phyloP scores from a whole-genome alignment of 2,888 invertebrate genomes.

The Zaprionus bogoriensis region DNA sequence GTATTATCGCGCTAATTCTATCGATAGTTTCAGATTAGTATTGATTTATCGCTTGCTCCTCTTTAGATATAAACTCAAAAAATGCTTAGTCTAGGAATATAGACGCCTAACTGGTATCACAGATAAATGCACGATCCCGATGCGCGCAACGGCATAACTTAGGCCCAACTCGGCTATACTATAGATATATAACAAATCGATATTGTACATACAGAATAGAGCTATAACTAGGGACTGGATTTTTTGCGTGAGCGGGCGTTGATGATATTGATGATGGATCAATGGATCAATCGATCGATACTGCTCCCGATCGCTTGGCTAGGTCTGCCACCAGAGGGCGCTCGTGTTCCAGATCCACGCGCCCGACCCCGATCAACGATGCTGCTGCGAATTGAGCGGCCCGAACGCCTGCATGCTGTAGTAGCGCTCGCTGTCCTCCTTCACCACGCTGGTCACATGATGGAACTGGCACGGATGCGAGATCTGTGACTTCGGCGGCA shows the following conservation, averaged over 20 bases:
- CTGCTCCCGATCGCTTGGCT: conserved; percentile 21
- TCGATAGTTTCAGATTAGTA: conserved; percentile 5
- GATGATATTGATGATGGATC: conserved; percentile 31
- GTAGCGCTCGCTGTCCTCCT: conserved; percentile 86
- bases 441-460: conserved; percentile 90
- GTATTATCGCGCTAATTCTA: conserved; percentile 16
- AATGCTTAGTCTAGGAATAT: conserved; percentile 46
- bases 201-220: neutral
- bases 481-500: conserved; percentile 91
- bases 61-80: conserved; percentile 22
- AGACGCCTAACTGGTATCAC: conserved; percentile 71
- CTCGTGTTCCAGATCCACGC: conserved; percentile 75
- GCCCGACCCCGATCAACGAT: conserved; percentile 78
- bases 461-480: conserved; percentile 93
- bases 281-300: neutral
- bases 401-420: conserved; percentile 88
- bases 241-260: neutral
- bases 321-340: conserved; percentile 75
- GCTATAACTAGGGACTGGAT: neutral
- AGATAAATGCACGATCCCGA: conserved; percentile 62
- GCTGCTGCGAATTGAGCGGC: conserved; percentile 70
- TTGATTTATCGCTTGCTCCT: conserved; percentile 10
- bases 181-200: conserved; percentile 65
- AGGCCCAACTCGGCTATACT: conserved; percentile 46
- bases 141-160: conserved; percentile 61